phyloP scores from a whole-genome alignment of 2,797 vertebrate genomes.

The Trachurus trachurus region DNA sequence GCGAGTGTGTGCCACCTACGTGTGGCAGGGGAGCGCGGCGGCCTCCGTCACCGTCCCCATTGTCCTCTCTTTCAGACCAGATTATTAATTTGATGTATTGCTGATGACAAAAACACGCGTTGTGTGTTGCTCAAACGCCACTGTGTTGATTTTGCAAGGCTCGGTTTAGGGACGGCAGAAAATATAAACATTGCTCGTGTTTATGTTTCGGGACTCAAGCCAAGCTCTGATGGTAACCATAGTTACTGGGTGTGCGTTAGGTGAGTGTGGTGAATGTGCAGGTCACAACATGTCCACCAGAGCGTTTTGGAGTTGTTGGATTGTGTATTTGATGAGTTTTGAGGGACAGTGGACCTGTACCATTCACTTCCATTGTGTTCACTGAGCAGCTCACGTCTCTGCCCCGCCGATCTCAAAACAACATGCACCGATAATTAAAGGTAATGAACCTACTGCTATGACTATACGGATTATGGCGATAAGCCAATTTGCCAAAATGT shows the following conservation, averaged over 20 bases:
- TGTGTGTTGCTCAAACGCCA: slow-evolving; percentile 55
- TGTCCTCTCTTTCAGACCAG: slow-evolving; percentile 51
- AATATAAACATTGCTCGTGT: neutral
- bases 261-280: no score
- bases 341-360: no score
- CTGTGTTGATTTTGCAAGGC: slow-evolving; percentile 7
- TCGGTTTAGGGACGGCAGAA: neutral
- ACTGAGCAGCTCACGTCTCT: no score
- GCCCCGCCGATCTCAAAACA: no score
- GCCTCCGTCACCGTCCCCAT: slow-evolving; percentile 47
- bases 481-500: no score
- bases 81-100: slow-evolving; percentile 67
- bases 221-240: neutral
- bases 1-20: slow-evolving; percentile 80
- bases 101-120: slow-evolving; percentile 39
- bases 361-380: no score
- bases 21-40: slow-evolving; percentile 63
- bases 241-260: neutral
- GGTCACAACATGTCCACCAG: no score
- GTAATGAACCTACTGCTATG: no score
- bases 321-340: no score
- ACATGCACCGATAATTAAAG: no score
- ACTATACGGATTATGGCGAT: no score
- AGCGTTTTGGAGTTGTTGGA: no score
- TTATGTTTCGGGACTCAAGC: neutral